Percentiles rank a stretch among this genome's conserved stretches.
Evolutionary conservation across 2,888 invertebrate species (phyloP).

Genomic region (Hypomecis atomaria): DNA sequence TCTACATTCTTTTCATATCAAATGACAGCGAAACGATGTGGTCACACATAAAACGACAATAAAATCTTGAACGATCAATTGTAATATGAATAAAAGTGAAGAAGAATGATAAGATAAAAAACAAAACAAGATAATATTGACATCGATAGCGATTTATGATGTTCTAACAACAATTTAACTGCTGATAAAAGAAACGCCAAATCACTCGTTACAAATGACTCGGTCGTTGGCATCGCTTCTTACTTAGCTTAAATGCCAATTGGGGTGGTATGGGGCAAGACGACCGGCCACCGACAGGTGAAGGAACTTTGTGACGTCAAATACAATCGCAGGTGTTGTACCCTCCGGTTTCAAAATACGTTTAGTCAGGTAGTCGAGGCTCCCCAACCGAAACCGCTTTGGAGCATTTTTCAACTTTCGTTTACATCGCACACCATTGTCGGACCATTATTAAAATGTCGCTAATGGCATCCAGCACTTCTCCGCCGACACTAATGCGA

Average conservation of each 20-base stretch:
- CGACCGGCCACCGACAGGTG: constrained; percentile 62
- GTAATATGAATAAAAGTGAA: constrained; percentile 8
- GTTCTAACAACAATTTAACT: constrained; percentile 48
- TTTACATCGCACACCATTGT: constrained; percentile 32
- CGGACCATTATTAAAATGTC: constrained; percentile 57
- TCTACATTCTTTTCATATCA: neutral
- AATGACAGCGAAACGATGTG: neutral
- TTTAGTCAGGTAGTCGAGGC: constrained; percentile 55
- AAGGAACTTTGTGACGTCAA: constrained; percentile 66
- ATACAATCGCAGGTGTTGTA: constrained; percentile 66
- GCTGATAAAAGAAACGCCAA: constrained; percentile 43
- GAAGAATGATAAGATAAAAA: constrained; percentile 16
- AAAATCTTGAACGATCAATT: neutral
- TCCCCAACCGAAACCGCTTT: constrained; percentile 38
- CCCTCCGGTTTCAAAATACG: constrained; percentile 54
- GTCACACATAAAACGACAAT: constrained; percentile 2
- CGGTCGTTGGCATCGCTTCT: constrained; percentile 49
- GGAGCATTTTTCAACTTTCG: constrained; percentile 48
- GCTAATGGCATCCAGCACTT: constrained; percentile 58
- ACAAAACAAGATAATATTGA: constrained; percentile 20
- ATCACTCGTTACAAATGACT: constrained; percentile 36
- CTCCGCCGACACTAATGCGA: constrained; percentile 60
- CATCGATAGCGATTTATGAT: constrained; percentile 21
- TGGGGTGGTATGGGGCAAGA: constrained; percentile 51
- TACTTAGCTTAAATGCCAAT: constrained; percentile 49